Evolutionary conservation across 2,888 invertebrate genomes (phyloP).

Genomic region (Agapetus fuscipes): DNA sequence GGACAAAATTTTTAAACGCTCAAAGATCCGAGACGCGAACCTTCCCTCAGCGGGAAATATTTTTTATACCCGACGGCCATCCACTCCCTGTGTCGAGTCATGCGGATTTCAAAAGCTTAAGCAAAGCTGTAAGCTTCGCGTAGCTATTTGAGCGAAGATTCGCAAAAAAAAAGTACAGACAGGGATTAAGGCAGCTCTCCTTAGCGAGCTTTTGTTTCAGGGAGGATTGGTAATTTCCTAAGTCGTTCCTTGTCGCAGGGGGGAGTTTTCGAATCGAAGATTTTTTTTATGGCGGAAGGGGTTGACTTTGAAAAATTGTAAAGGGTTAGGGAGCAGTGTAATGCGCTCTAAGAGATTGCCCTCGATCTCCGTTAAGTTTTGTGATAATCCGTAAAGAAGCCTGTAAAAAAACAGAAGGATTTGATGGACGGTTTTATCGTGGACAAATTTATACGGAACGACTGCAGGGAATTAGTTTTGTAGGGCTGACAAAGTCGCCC

Average conservation of each 20-base stretch:
- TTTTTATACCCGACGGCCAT: slow-evolving; percentile 11
- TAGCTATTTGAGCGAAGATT: slow-evolving; percentile 19
- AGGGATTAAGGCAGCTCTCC: slow-evolving; percentile 17
- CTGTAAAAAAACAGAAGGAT: slow-evolving; percentile 16
- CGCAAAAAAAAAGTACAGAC: slow-evolving; percentile 14
- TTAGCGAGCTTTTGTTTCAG: slow-evolving; percentile 29
- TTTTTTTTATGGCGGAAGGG: slow-evolving; percentile 30
- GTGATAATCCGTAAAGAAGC: slow-evolving; percentile 19
- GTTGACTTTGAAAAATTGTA: slow-evolving; percentile 43
- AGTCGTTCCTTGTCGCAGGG: slow-evolving; percentile 7
- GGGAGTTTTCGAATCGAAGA: slow-evolving; percentile 24
- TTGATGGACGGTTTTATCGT: slow-evolving; percentile 12
- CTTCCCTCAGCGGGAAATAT: slow-evolving; percentile 7
- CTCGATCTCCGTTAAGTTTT: slow-evolving; percentile 19
- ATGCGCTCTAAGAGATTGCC: slow-evolving; percentile 48
- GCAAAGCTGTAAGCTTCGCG: slow-evolving; percentile 11
- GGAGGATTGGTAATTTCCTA: slow-evolving; percentile 20
- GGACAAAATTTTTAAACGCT: slow-evolving; percentile 20
- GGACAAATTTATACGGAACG: neutral
- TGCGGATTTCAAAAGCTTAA: slow-evolving; percentile 17
- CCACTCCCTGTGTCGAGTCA: slow-evolving; percentile 18
- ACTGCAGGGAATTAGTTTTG: slow-evolving; percentile 2
- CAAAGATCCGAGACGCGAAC: slow-evolving; percentile 14
- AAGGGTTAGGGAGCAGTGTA: slow-evolving; percentile 41
- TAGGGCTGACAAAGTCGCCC: neutral